Evolutionary conservation across 2,888 invertebrate species (phyloP), one percentile per base, ranked within the genome.

Genomic region (Periphyllus acericola): DNA sequence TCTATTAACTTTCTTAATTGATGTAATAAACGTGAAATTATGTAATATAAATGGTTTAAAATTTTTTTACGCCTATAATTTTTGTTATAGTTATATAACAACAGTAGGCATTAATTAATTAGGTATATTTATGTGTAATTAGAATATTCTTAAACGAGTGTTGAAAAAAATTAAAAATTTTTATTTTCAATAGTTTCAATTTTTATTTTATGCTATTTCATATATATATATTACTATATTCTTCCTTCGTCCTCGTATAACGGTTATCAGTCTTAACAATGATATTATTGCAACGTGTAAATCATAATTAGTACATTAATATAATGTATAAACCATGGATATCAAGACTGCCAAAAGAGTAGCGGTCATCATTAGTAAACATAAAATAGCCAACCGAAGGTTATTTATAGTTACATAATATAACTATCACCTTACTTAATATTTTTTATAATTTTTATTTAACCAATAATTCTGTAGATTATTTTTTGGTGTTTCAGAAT

Each of bases 261-360:
- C n/a, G n/a, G n/a, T n/a, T n/a, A n/a, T n/a, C 25, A 32, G 40
- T 36, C 21, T 55, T 1, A 17, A 32, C 29, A 55, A 34, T 32
- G 60, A 66, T 36, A 66, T 14, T 14, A 14, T 66, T 66, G 34
- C n/a, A 19, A 66, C n/a, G 17, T 8, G 9, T 40, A 40, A 40
- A 29, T 32, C 46, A 25, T 52, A 72, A 55, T 55, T 19, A 32
- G 75, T 68, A 66, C 25, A 21, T 84, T 40, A 34, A 46, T 36
- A 76, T 74, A 21, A 76, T 36, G 32, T 34, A 76, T 29, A 55
- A 36, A 34, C 40, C 40, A 40, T 8, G 5, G 40, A 46, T 87
- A 82, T 80, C 5, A 81, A 40, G 72, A 14, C 36, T 68, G 79
- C 80, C 80, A 81, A 81, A 60, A 83, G 11, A 29, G 29, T 36